Evolutionary conservation across 2,113 vertebrate species (phyloP), one percentile per base, ranked within the genome.

Genomic region (Baryphthengus martii): DNA sequence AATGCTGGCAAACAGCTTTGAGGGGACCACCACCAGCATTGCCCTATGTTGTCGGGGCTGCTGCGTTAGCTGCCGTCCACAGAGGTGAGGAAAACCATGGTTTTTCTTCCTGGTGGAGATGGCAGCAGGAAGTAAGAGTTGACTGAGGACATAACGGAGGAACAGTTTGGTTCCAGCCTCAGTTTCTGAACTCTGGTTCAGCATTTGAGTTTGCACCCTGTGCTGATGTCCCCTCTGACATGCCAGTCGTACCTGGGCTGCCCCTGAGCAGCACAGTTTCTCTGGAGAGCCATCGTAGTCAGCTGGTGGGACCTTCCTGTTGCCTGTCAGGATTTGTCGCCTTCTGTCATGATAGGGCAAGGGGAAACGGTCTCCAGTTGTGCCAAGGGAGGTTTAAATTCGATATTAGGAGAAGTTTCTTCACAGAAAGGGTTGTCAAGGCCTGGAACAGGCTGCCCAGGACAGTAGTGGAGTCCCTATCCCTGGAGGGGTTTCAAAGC

Each of bases 1-100:
- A 71, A 80, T 72, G 37, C 83, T 90, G 83, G 91, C 10, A 6
- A 87, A 50, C 49, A 68, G 56, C 65, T 92, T 88, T 83, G 39
- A 29, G 31, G 52, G 35, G 86, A 20, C 50, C 42, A 74, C 11
- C 35, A 21, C 31, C 72, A 4, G 0, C 35, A n/a, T 77, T 65
- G 19, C 47, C 50, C 44, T 59, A 45, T 24, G 3, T 24, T 47
- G 47, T 37, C 50, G 29, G 1, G 19, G 45, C 76, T 89, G n/a
- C 77, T 88, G 62, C 13, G 0, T 39, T 78, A 73, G 63, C 45
- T 55, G 35, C 37, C 28, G 52, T 47, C 56, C 2, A 0, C 0
- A 56, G 74, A 37, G 24, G 6, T 63, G 65, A 50, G 35, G 71
- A 74, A 76, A 79, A 70, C 37, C 29, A 25, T 0, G 1, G 63